Percentiles rank a stretch among this genome's conserved stretches.
Conservation (phyloP, 2,888 invertebrate species). For the Lobophora halterata region DNA sequence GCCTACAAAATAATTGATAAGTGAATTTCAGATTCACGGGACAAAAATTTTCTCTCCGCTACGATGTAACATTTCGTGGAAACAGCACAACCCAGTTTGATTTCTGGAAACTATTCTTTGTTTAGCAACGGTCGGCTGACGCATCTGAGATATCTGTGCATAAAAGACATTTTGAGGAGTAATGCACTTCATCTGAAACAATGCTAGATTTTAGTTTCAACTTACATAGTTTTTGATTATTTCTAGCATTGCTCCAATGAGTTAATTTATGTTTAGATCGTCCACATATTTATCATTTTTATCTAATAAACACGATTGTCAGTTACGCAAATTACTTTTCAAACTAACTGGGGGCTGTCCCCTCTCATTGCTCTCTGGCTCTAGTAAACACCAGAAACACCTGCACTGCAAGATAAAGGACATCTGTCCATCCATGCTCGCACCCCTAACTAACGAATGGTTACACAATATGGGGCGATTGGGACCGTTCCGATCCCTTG, state of each 20-base stretch:
- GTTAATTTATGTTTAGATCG: too few relatives aligned
- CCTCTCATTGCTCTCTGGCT: neutral
- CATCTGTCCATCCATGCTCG: constrained; percentile 27
- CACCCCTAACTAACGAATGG: constrained; percentile 33
- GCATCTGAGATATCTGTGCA: constrained; percentile 37
- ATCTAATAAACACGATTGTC: too few relatives aligned
- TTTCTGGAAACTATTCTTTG: constrained; percentile 52
- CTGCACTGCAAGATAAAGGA: constrained; percentile 25
- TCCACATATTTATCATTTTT: too few relatives aligned
- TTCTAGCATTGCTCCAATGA: too few relatives aligned
- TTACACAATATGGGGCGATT: constrained; percentile 35
- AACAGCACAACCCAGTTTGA: constrained; percentile 47
- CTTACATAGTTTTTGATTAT: too few relatives aligned
- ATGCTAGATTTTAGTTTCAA: too few relatives aligned
- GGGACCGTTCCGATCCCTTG: constrained; percentile 32
- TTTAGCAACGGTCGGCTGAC: constrained; percentile 53
- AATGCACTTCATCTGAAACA: too few relatives aligned
- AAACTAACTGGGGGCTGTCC: too few relatives aligned
- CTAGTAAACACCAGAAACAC: constrained; percentile 17
- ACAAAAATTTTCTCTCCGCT: constrained; percentile 31
- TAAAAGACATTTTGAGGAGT: neutral
- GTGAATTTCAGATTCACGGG: constrained; percentile 19
- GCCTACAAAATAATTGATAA: neutral
- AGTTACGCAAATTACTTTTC: too few relatives aligned
- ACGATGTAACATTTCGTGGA: constrained; percentile 41